Evolutionary conservation across 2,888 invertebrate genomes (phyloP).

Genomic region (Xylota sylvarum): DNA sequence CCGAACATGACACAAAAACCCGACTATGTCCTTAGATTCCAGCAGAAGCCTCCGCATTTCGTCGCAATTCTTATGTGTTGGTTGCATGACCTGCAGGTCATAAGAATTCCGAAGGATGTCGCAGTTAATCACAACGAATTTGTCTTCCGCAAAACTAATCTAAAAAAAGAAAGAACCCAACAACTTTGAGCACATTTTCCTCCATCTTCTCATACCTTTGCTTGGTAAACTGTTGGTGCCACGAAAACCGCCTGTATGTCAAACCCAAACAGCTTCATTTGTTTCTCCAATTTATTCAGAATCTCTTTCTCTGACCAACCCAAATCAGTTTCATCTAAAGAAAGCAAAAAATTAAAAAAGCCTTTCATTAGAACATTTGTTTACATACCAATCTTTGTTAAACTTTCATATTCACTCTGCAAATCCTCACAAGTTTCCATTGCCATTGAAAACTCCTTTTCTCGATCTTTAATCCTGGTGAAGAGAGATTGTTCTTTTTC

Average conservation of each 20-base stretch:
- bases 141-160: constrained; percentile 34
- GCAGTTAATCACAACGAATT: constrained; percentile 31
- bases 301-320: not conserved
- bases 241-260: not conserved
- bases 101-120: constrained; percentile 39
- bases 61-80: constrained; percentile 9
- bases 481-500: constrained; percentile 4
- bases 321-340: constrained; percentile 23
- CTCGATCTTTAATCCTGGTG: constrained; percentile 22
- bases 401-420: constrained; percentile 22
- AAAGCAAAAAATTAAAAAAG: not conserved
- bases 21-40: constrained; percentile 50
- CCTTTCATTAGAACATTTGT: not conserved
- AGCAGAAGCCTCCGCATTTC: constrained; percentile 26
- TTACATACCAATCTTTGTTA: constrained; percentile 24
- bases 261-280: constrained; percentile 45
- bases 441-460: constrained; percentile 13
- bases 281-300: constrained; percentile 1
- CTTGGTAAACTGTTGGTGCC: constrained; percentile 27
- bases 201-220: constrained; percentile 12
- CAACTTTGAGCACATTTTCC: not conserved
- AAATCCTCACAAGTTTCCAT: constrained; percentile 20
- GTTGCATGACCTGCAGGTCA: constrained; percentile 44
- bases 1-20: constrained; percentile 35
- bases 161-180: not conserved